Base-by-base conservation (phyloP, 2,797 vertebrate genomes). In the Gymnoscopelus braueri region DNA sequence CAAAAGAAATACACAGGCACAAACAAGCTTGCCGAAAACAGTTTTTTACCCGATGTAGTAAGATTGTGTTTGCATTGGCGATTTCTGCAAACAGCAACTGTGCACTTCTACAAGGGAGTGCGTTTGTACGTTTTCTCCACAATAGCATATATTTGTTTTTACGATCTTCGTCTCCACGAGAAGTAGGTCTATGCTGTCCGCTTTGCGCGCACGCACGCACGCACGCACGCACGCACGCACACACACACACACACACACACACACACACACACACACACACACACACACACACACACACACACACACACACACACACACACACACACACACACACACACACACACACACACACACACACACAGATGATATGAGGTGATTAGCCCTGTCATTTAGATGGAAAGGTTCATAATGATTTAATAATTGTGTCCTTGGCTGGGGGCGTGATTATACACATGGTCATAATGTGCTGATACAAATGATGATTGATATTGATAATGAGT, bases 371-470 rank as follows among this genome's bases (percentile, higher is more conserved):
- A 8, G 6, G 68, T 71, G 83, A 92, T 91, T 91, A 89, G 83
- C 84, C 82, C 68, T 82, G 82, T 89, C 82, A 78, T 87, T 86
- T 81, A 74, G 79, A 88, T 63, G 60, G 63, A 77, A 89, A 86
- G 78, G 55, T 88, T 81, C 47, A 11, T 82, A 85, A 88, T 72
- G 69, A 80, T 87, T 86, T 83, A 72, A 82, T 88, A 83, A 90
- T 84, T 84, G 84, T 90, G 91, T 91, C 92, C 90, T 91, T 91
- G 88, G 84, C 85, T 79, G 48, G 66, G 83, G 80, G 87, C 84
- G 80, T 72, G 85, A 85, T 88, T 85, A 76, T 84, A 87, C 87
- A 90, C 82, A 75, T 70, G 77, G 71, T 85, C 74, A 54, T 91
- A 89, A 92, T 87, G 84, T 71, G 82, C 72, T 75, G 72, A 63